Conservation (phyloP, 2,888 invertebrate species). For the Sylvicola cinctus region DNA sequence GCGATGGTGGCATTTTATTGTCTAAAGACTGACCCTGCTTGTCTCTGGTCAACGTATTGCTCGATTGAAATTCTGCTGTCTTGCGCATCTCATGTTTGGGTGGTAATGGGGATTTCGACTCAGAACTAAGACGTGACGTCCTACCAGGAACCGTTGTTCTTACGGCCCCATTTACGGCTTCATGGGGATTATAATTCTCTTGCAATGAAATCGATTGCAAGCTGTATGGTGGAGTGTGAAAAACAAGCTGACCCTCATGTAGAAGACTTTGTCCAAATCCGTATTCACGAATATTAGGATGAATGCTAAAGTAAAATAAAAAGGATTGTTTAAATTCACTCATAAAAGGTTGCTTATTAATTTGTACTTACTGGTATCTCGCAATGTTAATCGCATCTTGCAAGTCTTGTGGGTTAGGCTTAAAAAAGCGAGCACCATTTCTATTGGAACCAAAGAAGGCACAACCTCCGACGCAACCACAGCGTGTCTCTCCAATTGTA, state of each 20-base stretch:
- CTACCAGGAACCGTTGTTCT: no score
- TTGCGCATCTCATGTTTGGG: slow-evolving; percentile 5
- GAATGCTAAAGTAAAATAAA: slow-evolving; percentile 29
- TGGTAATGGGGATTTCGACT: slow-evolving; percentile 10
- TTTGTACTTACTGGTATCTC: slow-evolving; percentile 23
- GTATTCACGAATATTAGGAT: slow-evolving; percentile 58
- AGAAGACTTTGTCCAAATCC: slow-evolving; percentile 90
- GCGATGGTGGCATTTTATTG: slow-evolving; percentile 24
- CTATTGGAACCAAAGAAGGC: slow-evolving; percentile 83
- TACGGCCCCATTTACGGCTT: slow-evolving; percentile 12
- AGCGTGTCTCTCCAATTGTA: slow-evolving; percentile 41
- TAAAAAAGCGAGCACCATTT: slow-evolving; percentile 76
- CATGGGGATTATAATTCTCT: slow-evolving; percentile 31
- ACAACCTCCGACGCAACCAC: slow-evolving; percentile 92
- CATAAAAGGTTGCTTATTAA: not conserved
- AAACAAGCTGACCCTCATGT: slow-evolving; percentile 67
- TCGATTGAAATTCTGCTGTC: slow-evolving; percentile 5
- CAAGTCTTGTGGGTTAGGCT: slow-evolving; percentile 59
- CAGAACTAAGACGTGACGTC: slow-evolving; percentile 17
- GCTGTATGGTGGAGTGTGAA: slow-evolving; percentile 78
- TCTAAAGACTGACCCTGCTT: slow-evolving; percentile 16
- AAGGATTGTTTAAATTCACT: not conserved
- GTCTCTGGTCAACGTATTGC: slow-evolving; percentile 10
- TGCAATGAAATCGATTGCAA: slow-evolving; percentile 54
- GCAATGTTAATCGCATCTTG: slow-evolving; percentile 69